phyloP scores from a whole-genome alignment of 2,888 invertebrate species.

The Sepioteuthis lessoniana region DNA sequence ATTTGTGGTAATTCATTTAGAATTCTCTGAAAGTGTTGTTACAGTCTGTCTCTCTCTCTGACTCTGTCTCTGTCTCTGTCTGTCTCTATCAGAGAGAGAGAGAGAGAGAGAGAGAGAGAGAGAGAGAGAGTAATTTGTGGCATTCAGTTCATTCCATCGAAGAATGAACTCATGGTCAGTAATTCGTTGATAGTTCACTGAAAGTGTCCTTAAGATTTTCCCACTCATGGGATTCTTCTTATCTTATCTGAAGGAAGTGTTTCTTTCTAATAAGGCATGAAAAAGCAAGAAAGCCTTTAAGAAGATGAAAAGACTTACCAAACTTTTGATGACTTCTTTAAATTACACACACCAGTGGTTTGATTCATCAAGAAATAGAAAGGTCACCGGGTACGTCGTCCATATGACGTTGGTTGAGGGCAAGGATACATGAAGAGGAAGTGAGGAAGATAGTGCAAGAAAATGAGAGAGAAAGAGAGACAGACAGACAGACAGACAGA shows the following conservation, averaged over 20 bases:
- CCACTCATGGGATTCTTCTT: background rate
- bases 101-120: no score
- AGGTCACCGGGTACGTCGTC: background rate
- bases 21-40: no score
- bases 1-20: no score
- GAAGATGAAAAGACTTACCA: background rate
- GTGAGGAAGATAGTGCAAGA: background rate
- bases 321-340: background rate
- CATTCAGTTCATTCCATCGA: no score
- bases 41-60: no score
- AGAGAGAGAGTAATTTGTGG: no score
- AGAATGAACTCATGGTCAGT: background rate
- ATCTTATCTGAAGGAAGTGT: background rate
- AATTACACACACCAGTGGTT: background rate
- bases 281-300: background rate
- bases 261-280: background rate
- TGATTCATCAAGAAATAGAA: background rate
- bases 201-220: background rate
- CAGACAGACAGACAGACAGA: no score
- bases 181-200: background rate
- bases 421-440: background rate
- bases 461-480: background rate
- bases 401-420: background rate
- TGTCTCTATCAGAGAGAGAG: background rate
- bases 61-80: no score